A percentile compares a stretch with the other conserved stretches of the same genome.
Conservation (phyloP, 2,797 vertebrate genomes). For the Tangara arthus region DNA sequence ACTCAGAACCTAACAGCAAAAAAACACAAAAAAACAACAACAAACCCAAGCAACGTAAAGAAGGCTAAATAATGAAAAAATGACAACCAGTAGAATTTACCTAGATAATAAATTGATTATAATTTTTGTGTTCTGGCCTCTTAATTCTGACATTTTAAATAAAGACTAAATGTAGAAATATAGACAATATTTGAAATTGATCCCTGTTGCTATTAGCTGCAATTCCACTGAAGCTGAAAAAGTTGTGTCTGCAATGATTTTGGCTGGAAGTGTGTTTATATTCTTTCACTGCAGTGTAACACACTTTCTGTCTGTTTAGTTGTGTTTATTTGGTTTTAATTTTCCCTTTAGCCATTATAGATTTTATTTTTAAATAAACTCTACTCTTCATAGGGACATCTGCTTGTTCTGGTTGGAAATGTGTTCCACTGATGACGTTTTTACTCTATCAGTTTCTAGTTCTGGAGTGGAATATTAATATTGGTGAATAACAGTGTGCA, state of each 20-base stretch:
- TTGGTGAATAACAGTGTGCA: neutral
- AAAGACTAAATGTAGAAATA: neutral
- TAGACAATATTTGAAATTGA: neutral
- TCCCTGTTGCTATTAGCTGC: neutral
- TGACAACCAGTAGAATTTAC: neutral
- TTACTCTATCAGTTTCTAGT: neutral
- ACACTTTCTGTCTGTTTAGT: neutral
- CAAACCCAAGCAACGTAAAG: neutral
- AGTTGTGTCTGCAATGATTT: neutral
- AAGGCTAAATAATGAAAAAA: neutral
- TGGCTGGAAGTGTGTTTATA: neutral
- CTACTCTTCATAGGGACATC: neutral
- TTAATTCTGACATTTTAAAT: neutral
- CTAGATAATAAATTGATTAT: neutral
- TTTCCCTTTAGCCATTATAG: neutral
- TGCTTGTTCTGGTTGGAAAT: neutral
- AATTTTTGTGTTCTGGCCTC: neutral
- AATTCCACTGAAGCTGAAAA: neutral
- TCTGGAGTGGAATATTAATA: constrained; percentile 5
- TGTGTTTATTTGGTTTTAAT: neutral
- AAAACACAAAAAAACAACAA: too few species aligned
- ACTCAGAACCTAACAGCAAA: neutral
- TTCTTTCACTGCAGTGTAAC: neutral
- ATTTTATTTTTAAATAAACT: neutral
- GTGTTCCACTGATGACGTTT: neutral